These are phyloP conservation scores for Indicator indicator DNA, from an alignment of 2,113 vertebrate species.

Conservation along the genomic window DNA sequence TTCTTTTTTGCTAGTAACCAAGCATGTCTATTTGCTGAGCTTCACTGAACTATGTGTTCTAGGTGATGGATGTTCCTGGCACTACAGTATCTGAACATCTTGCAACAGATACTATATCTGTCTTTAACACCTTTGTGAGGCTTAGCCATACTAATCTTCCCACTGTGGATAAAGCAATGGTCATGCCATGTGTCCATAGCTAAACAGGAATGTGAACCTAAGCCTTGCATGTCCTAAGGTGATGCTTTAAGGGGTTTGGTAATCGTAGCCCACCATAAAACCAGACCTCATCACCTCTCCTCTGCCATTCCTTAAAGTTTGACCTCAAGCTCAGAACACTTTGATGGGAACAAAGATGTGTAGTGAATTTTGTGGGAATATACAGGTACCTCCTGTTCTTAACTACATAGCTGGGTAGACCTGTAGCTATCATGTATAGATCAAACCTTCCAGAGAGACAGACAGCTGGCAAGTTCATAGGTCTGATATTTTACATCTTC, in stretches of 20 bases:
- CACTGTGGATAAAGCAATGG: background rate
- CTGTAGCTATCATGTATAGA: background rate
- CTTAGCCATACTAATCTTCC: background rate
- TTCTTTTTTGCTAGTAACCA: background rate
- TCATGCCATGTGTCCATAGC: background rate
- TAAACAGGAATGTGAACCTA: conserved; percentile 36
- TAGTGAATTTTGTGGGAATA: background rate
- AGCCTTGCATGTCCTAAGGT: background rate
- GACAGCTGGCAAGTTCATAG: background rate
- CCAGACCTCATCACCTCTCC: background rate
- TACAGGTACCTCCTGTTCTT: background rate
- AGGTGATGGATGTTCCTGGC: background rate
- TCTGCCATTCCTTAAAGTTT: background rate
- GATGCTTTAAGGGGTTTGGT: background rate
- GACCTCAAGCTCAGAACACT: background rate
- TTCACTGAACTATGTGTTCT: fast-evolving
- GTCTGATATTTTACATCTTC: background rate
- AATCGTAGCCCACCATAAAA: background rate
- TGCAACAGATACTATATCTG: fast-evolving
- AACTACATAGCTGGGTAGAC: background rate
- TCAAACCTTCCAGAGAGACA: background rate
- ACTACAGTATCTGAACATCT: background rate
- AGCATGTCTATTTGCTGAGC: background rate
- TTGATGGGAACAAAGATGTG: background rate
- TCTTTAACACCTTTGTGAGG: background rate